Evolutionary conservation across 1,140 invertebrate genomes (phyloP).

Genomic region (Drosophila parabipectinata): DNA sequence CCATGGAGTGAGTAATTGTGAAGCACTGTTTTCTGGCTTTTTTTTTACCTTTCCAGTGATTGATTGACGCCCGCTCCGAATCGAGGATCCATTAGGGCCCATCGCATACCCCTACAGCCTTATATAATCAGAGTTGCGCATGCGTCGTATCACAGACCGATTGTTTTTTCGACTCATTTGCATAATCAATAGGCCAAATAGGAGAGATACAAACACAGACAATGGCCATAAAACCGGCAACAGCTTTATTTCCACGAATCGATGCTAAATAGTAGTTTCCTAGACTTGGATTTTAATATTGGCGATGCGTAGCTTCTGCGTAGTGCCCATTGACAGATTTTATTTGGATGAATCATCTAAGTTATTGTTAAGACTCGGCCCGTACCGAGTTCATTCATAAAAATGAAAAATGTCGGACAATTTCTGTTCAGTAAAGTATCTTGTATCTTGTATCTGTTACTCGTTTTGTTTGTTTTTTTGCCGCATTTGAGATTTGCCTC

Average conservation of each 20-base stretch:
- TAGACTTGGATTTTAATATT: slow-evolving; percentile 26
- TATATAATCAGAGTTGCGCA: slow-evolving; percentile 66
- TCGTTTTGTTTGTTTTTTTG: slow-evolving; percentile 38
- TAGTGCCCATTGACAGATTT: slow-evolving; percentile 40
- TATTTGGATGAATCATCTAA: slow-evolving; percentile 62
- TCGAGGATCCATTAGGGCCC: slow-evolving; percentile 44
- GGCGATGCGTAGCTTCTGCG: slow-evolving; percentile 30
- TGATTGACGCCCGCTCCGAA: slow-evolving; percentile 31
- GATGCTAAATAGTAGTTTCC: slow-evolving; percentile 58
- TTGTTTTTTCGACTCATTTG: slow-evolving; percentile 43
- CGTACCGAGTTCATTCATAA: slow-evolving; percentile 62
- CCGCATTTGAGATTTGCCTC: slow-evolving; percentile 68
- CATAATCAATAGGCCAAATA: slow-evolving; percentile 59
- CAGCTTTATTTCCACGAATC: slow-evolving; percentile 53
- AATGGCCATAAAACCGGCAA: slow-evolving; percentile 41
- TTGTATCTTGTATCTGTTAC: slow-evolving; percentile 3
- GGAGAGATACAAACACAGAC: slow-evolving; percentile 9
- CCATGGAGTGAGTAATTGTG: slow-evolving; percentile 58
- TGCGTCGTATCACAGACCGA: slow-evolving; percentile 43
- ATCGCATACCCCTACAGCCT: slow-evolving; percentile 16
- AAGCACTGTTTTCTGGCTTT: slow-evolving; percentile 37
- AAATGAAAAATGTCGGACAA: slow-evolving; percentile 59
- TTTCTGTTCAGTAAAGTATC: slow-evolving; percentile 15
- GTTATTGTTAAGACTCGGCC: slow-evolving; percentile 48
- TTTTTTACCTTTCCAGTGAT: slow-evolving; percentile 44